Conservation (phyloP, 53 echinoderm and acorn worm species). For the Luidia sarsii region DNA sequence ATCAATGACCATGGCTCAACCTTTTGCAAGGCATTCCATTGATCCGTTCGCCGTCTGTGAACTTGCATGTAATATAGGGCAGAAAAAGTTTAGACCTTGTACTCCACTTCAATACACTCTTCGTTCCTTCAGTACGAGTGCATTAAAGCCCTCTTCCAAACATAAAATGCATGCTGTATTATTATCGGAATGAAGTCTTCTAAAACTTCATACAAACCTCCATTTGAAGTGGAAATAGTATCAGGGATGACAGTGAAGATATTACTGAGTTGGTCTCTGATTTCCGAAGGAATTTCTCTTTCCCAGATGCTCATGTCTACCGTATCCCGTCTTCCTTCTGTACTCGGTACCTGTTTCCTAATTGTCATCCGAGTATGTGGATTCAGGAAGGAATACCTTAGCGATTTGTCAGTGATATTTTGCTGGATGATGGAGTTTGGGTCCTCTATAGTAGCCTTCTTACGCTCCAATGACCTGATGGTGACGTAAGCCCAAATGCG, state of each 20-base stretch:
- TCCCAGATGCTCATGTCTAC: conserved; percentile 51
- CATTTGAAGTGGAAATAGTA: neutral
- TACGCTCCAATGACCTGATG: conserved; percentile 59
- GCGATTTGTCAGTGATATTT: conserved; percentile 67
- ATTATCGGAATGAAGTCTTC: no score
- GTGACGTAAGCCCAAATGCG: conserved; percentile 86
- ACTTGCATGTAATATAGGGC: no score
- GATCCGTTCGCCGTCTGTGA: no score
- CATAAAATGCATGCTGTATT: no score
- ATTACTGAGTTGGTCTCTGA: conserved; percentile 20
- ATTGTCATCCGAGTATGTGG: conserved; percentile 60
- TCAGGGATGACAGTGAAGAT: conserved; percentile 24
- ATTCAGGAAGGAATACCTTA: conserved; percentile 57
- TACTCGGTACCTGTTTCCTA: conserved; percentile 12
- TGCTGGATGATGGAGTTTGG: conserved; percentile 48
- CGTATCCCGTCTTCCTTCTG: neutral
- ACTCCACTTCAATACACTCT: no score
- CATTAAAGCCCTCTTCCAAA: no score
- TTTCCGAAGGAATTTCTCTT: conserved; percentile 14
- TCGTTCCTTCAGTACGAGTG: no score
- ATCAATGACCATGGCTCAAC: no score
- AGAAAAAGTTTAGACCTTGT: no score
- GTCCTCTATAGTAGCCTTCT: conserved; percentile 26
- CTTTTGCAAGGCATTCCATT: no score
- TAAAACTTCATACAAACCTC: conserved; percentile 11